phyloP scores from a whole-genome alignment of 2,797 vertebrate species.

The Kryptopterus vitreolus region DNA sequence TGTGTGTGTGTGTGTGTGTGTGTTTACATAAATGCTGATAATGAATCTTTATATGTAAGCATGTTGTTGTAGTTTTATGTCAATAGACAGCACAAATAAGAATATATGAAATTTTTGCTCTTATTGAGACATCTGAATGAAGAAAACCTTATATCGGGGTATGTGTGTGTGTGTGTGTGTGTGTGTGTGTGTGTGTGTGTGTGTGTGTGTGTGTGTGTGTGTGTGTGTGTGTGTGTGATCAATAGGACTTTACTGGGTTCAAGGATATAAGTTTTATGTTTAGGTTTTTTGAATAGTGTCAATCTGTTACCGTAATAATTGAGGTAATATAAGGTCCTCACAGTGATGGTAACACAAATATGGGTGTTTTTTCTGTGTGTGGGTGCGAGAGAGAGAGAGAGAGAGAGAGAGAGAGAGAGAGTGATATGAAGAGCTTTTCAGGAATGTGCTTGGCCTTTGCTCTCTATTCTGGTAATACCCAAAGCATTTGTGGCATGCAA shows the following conservation, averaged over 20 bases:
- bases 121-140: neutral
- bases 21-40: neutral
- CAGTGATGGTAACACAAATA: neutral
- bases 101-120: neutral
- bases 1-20: neutral
- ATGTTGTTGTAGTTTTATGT: neutral
- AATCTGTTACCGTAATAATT: too few relatives aligned
- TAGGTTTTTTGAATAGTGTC: too few relatives aligned
- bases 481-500: slow-evolving; percentile 66
- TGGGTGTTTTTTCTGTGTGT: neutral
- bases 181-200: too few relatives aligned
- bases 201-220: too few relatives aligned
- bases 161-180: too few relatives aligned
- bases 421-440: slow-evolving; percentile 41
- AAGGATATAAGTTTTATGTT: too few relatives aligned
- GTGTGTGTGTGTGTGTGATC: too few relatives aligned
- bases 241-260: too few relatives aligned
- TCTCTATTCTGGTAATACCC: slow-evolving; percentile 68
- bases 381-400: neutral
- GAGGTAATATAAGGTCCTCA: neutral
- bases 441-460: slow-evolving; percentile 67
- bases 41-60: neutral
- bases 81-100: neutral
- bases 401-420: slow-evolving; percentile 2
- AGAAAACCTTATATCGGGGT: too few relatives aligned